Percentiles rank a stretch among this genome's conserved stretches.
These are phyloP conservation scores for Acrossocheilus wenchowensis DNA, from an alignment of 2,797 vertebrate species.

Conservation along the genomic window DNA sequence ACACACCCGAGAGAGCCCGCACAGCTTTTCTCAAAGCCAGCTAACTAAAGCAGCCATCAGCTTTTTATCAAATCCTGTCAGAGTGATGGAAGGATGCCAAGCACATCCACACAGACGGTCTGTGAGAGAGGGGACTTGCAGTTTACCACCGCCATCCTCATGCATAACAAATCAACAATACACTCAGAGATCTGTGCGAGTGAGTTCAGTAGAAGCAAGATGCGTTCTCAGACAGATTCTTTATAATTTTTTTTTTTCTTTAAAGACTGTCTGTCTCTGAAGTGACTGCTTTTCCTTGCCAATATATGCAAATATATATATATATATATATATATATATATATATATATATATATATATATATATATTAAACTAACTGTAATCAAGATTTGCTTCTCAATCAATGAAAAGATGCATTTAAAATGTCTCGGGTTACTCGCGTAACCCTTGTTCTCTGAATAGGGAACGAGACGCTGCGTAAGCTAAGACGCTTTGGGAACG, in stretches of 20 bases:
- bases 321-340: too few species aligned
- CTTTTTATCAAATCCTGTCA: slow-evolving; percentile 51
- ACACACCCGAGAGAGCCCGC: not conserved
- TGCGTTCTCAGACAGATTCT: slow-evolving; percentile 9
- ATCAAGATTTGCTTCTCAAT: slow-evolving; percentile 47
- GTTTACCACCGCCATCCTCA: slow-evolving; percentile 33
- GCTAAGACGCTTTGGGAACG: too few species aligned
- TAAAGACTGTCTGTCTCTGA: slow-evolving; percentile 28
- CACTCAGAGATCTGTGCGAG: not conserved
- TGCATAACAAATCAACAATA: slow-evolving; percentile 60
- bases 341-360: too few species aligned
- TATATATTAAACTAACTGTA: slow-evolving; percentile 64
- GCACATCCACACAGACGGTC: slow-evolving; percentile 32
- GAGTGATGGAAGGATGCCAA: slow-evolving; percentile 46
- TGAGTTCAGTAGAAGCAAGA: not conserved
- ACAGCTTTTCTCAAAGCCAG: slow-evolving; percentile 58
- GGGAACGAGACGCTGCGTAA: too few species aligned
- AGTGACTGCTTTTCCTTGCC: slow-evolving; percentile 57
- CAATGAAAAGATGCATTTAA: not conserved
- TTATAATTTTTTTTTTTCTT: not conserved
- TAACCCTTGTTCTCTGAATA: too few species aligned
- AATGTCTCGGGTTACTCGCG: too few species aligned
- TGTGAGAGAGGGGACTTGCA: not conserved
- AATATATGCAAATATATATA: slow-evolving; percentile 25
- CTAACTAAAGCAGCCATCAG: slow-evolving; percentile 31